A percentile compares a stretch with the other conserved stretches of the same genome.
Conservation (phyloP, 2,888 invertebrate species). For the Auanema freiburgensis region DNA sequence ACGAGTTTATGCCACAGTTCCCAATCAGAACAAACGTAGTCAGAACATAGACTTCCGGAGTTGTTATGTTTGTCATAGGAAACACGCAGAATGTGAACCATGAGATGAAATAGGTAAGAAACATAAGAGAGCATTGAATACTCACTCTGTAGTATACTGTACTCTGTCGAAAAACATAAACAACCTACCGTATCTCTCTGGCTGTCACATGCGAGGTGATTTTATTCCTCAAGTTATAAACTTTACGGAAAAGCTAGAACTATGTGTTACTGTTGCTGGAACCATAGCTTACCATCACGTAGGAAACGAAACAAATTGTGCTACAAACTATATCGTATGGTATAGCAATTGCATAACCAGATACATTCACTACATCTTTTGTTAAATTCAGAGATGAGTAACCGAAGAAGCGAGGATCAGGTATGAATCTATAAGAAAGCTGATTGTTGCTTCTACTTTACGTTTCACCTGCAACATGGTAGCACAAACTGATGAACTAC, state of each 20-base stretch:
- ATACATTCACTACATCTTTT: constrained; percentile 4
- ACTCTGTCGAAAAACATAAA: not conserved
- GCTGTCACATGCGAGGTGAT: too few relatives aligned
- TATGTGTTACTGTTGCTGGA: too few relatives aligned
- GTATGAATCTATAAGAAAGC: constrained; percentile 16
- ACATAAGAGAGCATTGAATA: constrained; percentile 19
- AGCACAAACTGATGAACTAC: constrained; percentile 14
- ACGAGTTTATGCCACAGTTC: constrained; percentile 15
- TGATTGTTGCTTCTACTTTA: too few relatives aligned
- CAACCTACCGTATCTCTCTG: not conserved
- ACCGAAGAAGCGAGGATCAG: constrained; percentile 10
- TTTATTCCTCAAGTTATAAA: too few relatives aligned
- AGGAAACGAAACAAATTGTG: constrained; percentile 11
- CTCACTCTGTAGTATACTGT: constrained; percentile 1
- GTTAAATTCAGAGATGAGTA: constrained; percentile 14
- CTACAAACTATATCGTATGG: constrained; percentile 10
- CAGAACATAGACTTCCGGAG: constrained; percentile 6
- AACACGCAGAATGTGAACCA: constrained; percentile 19
- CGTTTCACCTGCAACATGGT: too few relatives aligned
- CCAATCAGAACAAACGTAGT: constrained; percentile 15
- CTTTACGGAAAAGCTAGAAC: too few relatives aligned
- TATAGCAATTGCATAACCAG: constrained; percentile 13
- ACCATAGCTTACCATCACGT: constrained; percentile 9
- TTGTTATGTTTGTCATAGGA: constrained; percentile 7
- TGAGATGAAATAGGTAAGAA: constrained; percentile 13